Conservation (phyloP, 2,888 invertebrate species). For the Acanthosepion esculentum region DNA sequence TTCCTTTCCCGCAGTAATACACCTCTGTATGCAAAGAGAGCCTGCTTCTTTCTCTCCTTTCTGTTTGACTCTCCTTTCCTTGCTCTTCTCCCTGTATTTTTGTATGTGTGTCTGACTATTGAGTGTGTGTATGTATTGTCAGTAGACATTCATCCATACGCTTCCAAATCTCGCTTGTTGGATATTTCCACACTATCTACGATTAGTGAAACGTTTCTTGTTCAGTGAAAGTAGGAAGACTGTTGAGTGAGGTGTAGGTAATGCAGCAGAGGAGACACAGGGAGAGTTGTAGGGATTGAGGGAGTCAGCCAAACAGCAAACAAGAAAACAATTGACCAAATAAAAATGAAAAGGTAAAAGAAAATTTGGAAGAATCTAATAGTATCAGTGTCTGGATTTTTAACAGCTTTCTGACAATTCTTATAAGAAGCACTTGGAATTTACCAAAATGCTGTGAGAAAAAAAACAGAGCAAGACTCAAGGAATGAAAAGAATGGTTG, state of each 20-base stretch:
- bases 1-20: too few species aligned
- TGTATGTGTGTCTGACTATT: slow-evolving; percentile 22
- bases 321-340: background rate
- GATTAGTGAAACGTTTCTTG: background rate
- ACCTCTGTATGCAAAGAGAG: too few species aligned
- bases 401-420: background rate
- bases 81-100: background rate
- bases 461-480: background rate
- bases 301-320: background rate
- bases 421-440: background rate
- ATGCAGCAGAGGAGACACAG: background rate
- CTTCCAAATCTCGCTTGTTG: slow-evolving; percentile 4
- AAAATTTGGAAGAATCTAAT: background rate
- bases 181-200: slow-evolving; percentile 21
- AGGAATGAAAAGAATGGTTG: background rate
- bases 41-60: too few species aligned
- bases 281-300: background rate
- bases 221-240: background rate
- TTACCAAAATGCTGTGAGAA: background rate
- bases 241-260: background rate
- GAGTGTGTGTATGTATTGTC: slow-evolving; percentile 33
- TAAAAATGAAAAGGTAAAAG: background rate
- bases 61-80: too few species aligned
- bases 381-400: background rate
- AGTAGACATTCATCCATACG: slow-evolving; percentile 13